phyloP scores from a whole-genome alignment of 2,797 vertebrate genomes.

The Tapera naevia region DNA sequence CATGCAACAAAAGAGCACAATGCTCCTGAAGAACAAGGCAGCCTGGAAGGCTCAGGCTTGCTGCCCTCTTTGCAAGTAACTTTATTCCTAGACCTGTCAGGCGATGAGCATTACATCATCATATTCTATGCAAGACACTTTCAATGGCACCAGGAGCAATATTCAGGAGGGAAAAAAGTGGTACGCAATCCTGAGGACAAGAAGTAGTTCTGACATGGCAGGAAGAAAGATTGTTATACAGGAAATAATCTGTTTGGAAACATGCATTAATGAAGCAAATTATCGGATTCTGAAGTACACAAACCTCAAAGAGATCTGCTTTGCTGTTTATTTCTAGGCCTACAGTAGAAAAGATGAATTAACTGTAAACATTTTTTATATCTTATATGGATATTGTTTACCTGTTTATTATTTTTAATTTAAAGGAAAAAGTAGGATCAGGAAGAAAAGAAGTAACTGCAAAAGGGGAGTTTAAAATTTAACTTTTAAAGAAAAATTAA shows the following conservation, averaged over 20 bases:
- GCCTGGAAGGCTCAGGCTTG: background rate
- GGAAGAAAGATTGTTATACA: background rate
- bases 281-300: background rate
- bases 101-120: background rate
- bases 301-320: background rate
- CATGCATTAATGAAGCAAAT: background rate
- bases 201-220: background rate
- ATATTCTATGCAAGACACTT: accelerated
- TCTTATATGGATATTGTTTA: background rate
- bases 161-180: background rate
- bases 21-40: background rate
- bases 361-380: background rate
- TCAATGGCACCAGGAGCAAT: background rate
- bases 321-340: background rate
- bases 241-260: background rate
- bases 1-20: background rate
- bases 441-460: background rate
- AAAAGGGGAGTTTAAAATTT: background rate
- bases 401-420: background rate
- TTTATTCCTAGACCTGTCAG: background rate
- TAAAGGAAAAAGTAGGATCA: background rate
- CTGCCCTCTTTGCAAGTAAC: background rate
- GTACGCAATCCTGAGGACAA: background rate
- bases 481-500: background rate
- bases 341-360: background rate